Base-by-base conservation (phyloP, 1,140 invertebrate genomes). In the Scaptomyza montana region DNA sequence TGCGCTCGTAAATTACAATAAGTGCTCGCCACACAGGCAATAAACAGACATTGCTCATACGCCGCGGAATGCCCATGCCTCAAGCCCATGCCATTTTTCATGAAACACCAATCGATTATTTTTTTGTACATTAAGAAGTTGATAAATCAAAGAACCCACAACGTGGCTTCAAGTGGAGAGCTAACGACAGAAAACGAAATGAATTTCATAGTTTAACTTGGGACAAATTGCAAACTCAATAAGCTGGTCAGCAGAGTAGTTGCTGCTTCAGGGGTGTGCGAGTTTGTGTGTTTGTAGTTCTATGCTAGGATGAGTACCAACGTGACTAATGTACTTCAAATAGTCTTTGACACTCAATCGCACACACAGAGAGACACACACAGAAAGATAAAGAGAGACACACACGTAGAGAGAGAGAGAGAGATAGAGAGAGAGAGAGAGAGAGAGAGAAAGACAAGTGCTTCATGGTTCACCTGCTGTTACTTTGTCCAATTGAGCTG, bases 101-200 rank as follows among this genome's bases (percentile, higher is more conserved):
- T 76, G 66, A 57, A 59, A 55, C 56, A 54, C 76, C 78, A 87
- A 86, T 86, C 81, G 81, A 86, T 86, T 87, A 81, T 86, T 86
- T 82, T 78, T 87, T 86, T 86, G 78, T 86, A 87, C 82, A 86
- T 86, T 86, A 81, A 86, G 81, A 78, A 87, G 81, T 86, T 87
- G 77, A 86, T 86, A 86, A 86, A 86, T 86, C 81, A 86, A 74
- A 55, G 60, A 25, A 60, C 2, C 13, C 12, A 36, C 49, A 33
- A 57, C 39, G 49, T 54, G 50, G 54, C 33, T 45, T 45, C 39
- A 56, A 59, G 33, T 9, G 8, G 33, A 36, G 25, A 28, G 47
- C 54, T 46, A 65, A 53, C 46, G 62, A 59, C 10, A 43, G 49
- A 61, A 68, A 73, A 73, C 61, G 56, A 68, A 73, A 73, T 65